These are phyloP conservation scores for Myiopsitta monachus DNA, from an alignment of 2,113 vertebrate species.

Conservation along the genomic window DNA sequence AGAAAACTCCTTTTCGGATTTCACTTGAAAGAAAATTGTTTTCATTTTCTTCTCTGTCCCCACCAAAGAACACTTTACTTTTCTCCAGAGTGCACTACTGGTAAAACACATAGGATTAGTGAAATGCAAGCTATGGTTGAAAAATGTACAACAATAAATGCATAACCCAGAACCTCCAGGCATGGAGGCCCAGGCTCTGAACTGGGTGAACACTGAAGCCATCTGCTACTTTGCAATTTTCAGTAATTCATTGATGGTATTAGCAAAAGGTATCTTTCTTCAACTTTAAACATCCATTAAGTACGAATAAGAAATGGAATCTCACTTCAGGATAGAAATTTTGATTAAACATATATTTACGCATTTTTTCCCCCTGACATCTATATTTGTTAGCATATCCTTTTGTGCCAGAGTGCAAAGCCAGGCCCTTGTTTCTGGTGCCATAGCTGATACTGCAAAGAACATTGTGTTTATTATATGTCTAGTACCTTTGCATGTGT, in stretches of 20 bases:
- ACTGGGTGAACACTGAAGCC: rapidly evolving
- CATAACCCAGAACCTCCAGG: neutral
- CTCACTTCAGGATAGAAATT: neutral
- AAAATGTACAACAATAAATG: neutral
- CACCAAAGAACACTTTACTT: neutral
- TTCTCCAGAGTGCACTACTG: neutral
- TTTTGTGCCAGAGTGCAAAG: neutral
- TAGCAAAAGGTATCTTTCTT: neutral
- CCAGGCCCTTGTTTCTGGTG: neutral
- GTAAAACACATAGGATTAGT: neutral
- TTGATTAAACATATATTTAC: neutral
- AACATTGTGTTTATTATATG: neutral
- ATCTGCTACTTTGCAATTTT: neutral
- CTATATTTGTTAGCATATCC: neutral
- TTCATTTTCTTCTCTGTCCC: neutral
- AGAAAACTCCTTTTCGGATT: neutral
- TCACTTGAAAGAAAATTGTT: neutral
- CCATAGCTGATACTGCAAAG: neutral
- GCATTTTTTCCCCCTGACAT: neutral
- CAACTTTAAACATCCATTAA: neutral
- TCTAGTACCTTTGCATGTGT: neutral
- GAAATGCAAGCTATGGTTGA: neutral
- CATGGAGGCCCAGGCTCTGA: neutral
- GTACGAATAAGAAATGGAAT: neutral
- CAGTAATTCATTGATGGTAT: neutral